These are phyloP conservation scores for Melanargia galathea DNA, from an alignment of 2,888 invertebrate species.

Conservation along the genomic window DNA sequence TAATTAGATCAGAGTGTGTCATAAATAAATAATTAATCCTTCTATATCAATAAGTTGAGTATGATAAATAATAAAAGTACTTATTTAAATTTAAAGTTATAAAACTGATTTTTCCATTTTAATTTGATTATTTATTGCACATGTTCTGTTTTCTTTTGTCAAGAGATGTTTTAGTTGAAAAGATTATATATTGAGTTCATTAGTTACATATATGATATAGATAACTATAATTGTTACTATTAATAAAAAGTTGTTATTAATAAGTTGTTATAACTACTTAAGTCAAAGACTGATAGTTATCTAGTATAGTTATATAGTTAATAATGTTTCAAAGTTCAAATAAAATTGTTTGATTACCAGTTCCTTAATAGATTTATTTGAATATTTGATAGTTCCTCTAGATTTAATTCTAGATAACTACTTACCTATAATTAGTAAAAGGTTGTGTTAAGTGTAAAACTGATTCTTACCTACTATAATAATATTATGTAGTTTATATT, in stretches of 20 bases:
- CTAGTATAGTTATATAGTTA: not conserved
- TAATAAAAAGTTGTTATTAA: not conserved
- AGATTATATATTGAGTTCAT: no score
- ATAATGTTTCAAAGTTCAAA: not conserved
- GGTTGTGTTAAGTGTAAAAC: no score
- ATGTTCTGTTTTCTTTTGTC: not conserved
- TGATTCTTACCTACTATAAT: no score
- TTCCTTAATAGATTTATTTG: no score
- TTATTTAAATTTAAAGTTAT: not conserved
- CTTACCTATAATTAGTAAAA: no score
- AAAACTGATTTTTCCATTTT: not conserved
- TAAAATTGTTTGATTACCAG: no score
- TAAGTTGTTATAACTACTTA: not conserved
- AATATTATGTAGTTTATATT: no score
- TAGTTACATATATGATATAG: no score
- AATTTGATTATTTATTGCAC: not conserved
- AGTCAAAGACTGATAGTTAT: conserved; percentile 5
- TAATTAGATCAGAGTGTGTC: not conserved
- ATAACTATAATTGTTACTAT: not conserved
- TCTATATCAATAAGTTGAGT: not conserved
- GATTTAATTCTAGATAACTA: no score
- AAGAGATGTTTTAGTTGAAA: no score
- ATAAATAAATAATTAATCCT: no score
- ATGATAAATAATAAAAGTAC: not conserved
- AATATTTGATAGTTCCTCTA: no score